These are phyloP conservation scores for Andrena cerasifolii DNA, from an alignment of 1,140 invertebrate genomes.

Conservation along the genomic window DNA sequence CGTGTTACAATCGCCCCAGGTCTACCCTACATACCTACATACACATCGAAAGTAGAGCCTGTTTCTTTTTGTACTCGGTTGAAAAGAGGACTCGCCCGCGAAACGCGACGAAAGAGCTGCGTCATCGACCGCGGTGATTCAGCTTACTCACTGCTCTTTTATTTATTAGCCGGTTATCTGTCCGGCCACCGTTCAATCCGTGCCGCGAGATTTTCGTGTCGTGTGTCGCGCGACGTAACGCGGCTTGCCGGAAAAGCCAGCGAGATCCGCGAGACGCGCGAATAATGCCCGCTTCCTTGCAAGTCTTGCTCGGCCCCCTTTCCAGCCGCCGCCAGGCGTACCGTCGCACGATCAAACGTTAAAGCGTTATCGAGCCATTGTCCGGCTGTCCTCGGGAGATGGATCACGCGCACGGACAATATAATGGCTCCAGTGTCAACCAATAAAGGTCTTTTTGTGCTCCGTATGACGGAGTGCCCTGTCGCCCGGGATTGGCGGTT, in stretches of 20 bases:
- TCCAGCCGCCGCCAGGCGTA: conserved; percentile 20
- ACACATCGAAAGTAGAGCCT: no score
- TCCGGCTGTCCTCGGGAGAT: conserved; percentile 76
- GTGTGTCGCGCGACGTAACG: not conserved
- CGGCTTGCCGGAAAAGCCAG: not conserved
- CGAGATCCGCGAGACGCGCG: conserved; percentile 30
- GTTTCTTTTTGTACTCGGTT: no score
- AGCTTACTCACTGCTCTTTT: conserved; percentile 75
- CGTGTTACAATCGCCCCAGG: no score
- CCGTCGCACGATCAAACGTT: conserved; percentile 57
- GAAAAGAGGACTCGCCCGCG: conserved; percentile 43
- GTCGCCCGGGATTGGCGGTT: conserved; percentile 51
- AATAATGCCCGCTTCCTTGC: not conserved
- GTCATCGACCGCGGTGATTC: conserved; percentile 57
- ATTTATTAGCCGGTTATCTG: conserved; percentile 77
- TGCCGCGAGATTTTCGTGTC: conserved; percentile 33
- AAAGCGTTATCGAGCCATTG: conserved; percentile 75
- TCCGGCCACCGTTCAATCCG: conserved; percentile 61
- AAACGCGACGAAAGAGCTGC: conserved; percentile 62
- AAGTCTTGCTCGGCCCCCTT: not conserved
- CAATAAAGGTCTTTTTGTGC: conserved; percentile 79
- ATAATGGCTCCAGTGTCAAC: conserved; percentile 77
- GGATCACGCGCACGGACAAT: conserved; percentile 77
- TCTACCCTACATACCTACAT: no score
- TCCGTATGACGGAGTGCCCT: conserved; percentile 73